phyloP scores from a whole-genome alignment of 2,113 vertebrate genomes.

The Orthonyx spaldingii region DNA sequence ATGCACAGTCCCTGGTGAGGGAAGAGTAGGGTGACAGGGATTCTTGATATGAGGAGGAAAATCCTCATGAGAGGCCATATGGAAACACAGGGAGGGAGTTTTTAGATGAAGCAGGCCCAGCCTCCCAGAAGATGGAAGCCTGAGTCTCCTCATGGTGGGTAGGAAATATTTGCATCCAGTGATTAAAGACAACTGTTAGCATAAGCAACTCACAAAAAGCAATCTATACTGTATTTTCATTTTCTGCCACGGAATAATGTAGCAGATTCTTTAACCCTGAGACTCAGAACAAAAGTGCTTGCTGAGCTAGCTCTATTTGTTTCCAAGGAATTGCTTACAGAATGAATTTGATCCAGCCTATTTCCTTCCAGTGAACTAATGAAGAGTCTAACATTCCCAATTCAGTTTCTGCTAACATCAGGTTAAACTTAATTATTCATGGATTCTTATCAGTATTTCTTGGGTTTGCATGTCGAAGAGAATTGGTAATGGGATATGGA shows the following conservation, averaged over 20 bases:
- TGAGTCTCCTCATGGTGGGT: neutral
- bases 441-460: slow-evolving; percentile 7
- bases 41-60: neutral
- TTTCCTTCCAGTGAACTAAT: neutral
- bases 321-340: neutral
- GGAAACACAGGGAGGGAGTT: neutral
- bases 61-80: neutral
- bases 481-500: slow-evolving; percentile 26
- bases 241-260: neutral
- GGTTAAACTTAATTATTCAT: slow-evolving; percentile 45
- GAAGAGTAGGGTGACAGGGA: neutral
- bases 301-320: neutral
- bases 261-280: neutral
- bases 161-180: neutral
- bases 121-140: neutral
- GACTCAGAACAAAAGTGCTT: neutral
- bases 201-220: neutral
- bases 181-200: neutral
- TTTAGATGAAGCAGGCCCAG: neutral
- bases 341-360: neutral
- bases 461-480: neutral
- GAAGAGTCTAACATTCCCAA: neutral
- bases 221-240: neutral
- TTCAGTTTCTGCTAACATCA: slow-evolving; percentile 17
- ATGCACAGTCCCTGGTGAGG: neutral